A percentile compares a stretch with the other conserved stretches of the same genome.
phyloP scores from a whole-genome alignment of 2,797 vertebrate species.

The Myotis findleyi region DNA sequence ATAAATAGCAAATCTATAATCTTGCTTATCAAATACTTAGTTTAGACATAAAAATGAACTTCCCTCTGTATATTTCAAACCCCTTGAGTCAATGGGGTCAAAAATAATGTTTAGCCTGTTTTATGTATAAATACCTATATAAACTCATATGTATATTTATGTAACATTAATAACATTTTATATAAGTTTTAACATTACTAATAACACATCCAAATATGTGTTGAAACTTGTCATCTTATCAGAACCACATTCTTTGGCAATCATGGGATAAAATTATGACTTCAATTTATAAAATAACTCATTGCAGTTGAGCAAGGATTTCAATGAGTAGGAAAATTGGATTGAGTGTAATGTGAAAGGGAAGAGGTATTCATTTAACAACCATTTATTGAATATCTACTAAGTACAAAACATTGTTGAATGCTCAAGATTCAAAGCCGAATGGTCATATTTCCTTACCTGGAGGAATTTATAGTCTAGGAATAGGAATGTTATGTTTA shows the following conservation, averaged over 20 bases:
- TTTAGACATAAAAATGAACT: constrained; percentile 4
- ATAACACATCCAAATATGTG: not conserved
- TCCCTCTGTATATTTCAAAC: not conserved
- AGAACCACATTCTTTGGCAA: constrained; percentile 48
- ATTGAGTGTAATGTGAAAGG: not conserved
- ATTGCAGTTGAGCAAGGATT: not conserved
- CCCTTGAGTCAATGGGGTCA: not conserved
- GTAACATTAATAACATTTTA: constrained; percentile 7
- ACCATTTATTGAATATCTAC: not conserved
- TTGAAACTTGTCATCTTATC: not conserved
- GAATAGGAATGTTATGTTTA: not conserved
- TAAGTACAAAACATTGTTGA: not conserved
- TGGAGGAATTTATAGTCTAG: not conserved
- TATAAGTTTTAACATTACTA: not conserved
- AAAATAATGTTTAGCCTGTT: not conserved
- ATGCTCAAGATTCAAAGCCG: not conserved
- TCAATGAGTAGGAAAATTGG: not conserved
- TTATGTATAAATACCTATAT: not conserved
- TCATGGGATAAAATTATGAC: not conserved
- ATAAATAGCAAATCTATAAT: not conserved
- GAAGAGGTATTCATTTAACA: not conserved
- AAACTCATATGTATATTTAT: not conserved
- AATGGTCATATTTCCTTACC: constrained; percentile 19
- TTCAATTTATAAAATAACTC: constrained; percentile 22
- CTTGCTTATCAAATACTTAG: constrained; percentile 12